Conservation (phyloP, 37 sponge, comb jelly and placozoan genomes). For the Oopsacas minuta region DNA sequence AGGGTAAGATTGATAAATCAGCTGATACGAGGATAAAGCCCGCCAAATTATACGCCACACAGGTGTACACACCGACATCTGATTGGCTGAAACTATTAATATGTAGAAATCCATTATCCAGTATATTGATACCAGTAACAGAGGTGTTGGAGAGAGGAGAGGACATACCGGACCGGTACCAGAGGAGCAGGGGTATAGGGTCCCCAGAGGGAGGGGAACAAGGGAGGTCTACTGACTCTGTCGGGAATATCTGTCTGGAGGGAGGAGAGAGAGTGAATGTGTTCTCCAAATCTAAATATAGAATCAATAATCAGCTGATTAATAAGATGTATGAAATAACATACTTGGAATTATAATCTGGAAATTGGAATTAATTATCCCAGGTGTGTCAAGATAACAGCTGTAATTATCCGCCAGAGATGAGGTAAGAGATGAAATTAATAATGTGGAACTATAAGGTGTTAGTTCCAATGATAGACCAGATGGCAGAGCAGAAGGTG, state of each 20-base stretch:
- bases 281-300: not conserved
- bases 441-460: not conserved
- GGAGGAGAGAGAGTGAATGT: not conserved
- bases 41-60: slow-evolving; percentile 1
- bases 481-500: not conserved
- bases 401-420: not conserved
- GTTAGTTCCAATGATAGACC: not conserved
- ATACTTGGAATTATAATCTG: not conserved
- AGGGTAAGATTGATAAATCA: not conserved
- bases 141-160: not conserved
- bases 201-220: not conserved
- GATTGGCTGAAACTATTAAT: not conserved
- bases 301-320: no score
- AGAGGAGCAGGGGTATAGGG: not conserved
- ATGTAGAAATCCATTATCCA: not conserved
- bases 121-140: not conserved
- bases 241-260: not conserved
- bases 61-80: not conserved
- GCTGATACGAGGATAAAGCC: not conserved
- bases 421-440: not conserved
- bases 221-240: not conserved
- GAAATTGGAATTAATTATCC: not conserved
- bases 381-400: not conserved
- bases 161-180: not conserved
- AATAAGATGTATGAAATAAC: not conserved